Conservation (phyloP, 1,140 invertebrate genomes). For the Thaumatotibia leucotreta region DNA sequence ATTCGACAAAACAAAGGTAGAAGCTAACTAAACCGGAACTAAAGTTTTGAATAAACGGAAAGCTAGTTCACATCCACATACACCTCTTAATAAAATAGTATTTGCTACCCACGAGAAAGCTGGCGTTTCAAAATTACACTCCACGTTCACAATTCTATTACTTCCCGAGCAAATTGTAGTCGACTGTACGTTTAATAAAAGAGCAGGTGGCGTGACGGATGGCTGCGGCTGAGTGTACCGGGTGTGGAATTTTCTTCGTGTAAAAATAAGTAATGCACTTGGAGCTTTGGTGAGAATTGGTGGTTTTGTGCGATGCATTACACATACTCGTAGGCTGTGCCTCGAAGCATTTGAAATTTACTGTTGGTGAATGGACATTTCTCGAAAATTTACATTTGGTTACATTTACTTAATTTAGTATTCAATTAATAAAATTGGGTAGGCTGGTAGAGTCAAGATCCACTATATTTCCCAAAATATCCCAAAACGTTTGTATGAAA, state of each 20-base stretch:
- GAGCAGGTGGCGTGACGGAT: constrained; percentile 10
- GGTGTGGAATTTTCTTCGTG: not conserved
- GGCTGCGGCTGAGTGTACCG: not conserved
- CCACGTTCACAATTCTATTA: not conserved
- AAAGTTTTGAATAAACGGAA: too few relatives aligned
- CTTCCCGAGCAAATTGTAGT: not conserved
- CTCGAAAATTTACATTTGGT: too few relatives aligned
- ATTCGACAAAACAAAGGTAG: too few relatives aligned
- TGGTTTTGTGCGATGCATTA: not conserved
- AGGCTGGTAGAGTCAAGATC: too few relatives aligned
- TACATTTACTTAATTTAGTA: too few relatives aligned
- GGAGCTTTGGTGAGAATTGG: not conserved
- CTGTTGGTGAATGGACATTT: too few relatives aligned
- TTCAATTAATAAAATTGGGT: too few relatives aligned
- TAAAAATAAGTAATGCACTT: not conserved
- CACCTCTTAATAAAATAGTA: not conserved
- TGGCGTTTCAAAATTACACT: not conserved
- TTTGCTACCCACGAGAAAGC: not conserved
- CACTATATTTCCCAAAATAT: too few relatives aligned
- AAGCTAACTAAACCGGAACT: too few relatives aligned
- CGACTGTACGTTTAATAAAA: constrained; percentile 10
- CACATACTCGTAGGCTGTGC: too few relatives aligned
- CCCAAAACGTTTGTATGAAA: too few relatives aligned
- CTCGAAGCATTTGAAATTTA: too few relatives aligned
- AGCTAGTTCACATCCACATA: not conserved